A percentile compares a stretch with the other conserved stretches of the same genome.
These are phyloP conservation scores for Monomorium pharaonis DNA, from an alignment of 1,140 invertebrate genomes.

Conservation along the genomic window DNA sequence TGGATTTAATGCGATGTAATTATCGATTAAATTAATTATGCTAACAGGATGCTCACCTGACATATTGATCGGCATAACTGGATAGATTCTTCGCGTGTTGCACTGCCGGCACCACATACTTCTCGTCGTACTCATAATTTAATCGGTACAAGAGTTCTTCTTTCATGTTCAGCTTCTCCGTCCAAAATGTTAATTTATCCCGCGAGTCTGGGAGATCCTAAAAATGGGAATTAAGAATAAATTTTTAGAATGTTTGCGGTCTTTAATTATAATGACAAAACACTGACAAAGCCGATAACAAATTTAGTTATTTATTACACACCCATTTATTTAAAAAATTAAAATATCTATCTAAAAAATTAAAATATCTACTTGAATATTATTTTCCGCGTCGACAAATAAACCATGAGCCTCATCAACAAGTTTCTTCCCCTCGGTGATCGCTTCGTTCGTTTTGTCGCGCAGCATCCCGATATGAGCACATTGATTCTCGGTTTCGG, in stretches of 20 bases:
- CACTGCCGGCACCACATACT: slow-evolving; percentile 88
- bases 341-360: not conserved
- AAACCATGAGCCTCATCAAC: slow-evolving; percentile 75
- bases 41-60: slow-evolving; percentile 80
- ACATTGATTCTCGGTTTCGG: slow-evolving; percentile 66
- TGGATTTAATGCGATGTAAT: not conserved
- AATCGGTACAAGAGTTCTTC: slow-evolving; percentile 88
- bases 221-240: slow-evolving; percentile 26
- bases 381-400: slow-evolving; percentile 78
- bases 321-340: not conserved
- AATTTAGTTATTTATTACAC: not conserved
- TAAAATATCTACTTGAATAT: slow-evolving; percentile 76
- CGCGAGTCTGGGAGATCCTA: slow-evolving; percentile 79
- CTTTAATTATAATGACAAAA: not conserved
- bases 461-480: slow-evolving; percentile 69
- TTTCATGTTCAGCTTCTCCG: slow-evolving; percentile 85
- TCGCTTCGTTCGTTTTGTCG: slow-evolving; percentile 67
- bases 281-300: not conserved
- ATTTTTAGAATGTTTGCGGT: not conserved
- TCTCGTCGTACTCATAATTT: slow-evolving; percentile 89
- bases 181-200: slow-evolving; percentile 79
- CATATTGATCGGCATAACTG: slow-evolving; percentile 88
- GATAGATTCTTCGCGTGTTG: slow-evolving; percentile 89
- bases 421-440: slow-evolving; percentile 76
- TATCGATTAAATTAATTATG: slow-evolving; percentile 1